Percentiles rank a stretch among this genome's conserved stretches.
These are phyloP conservation scores for Physella acuta DNA, from an alignment of 1,140 invertebrate species.

Conservation along the genomic window DNA sequence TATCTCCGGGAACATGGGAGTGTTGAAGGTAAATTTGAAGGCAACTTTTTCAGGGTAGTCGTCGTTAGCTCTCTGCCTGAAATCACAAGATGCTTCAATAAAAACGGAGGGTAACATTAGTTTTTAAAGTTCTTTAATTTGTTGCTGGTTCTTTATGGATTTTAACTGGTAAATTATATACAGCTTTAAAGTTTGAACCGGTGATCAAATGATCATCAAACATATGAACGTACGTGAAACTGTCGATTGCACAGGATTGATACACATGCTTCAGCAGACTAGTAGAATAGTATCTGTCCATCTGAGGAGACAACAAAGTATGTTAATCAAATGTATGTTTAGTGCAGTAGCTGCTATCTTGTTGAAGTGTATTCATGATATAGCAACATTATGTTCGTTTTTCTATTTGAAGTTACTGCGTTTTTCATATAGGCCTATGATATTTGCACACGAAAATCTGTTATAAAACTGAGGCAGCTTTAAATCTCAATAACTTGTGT, in stretches of 20 bases:
- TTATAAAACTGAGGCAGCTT: too few relatives aligned
- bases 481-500: too few relatives aligned
- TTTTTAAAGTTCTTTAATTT: too few relatives aligned
- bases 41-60: slow-evolving; percentile 1
- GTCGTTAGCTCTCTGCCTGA: neutral
- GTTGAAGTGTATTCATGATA: neutral
- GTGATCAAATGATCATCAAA: too few relatives aligned
- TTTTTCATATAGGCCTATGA: neutral
- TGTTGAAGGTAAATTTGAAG: slow-evolving; percentile 1
- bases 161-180: too few relatives aligned
- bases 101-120: too few relatives aligned
- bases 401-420: neutral
- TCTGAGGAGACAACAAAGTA: too few relatives aligned
- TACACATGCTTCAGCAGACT: neutral
- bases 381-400: neutral
- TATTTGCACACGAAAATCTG: neutral
- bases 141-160: too few relatives aligned
- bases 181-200: too few relatives aligned
- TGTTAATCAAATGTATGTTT: too few relatives aligned
- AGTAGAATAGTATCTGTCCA: neutral
- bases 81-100: neutral
- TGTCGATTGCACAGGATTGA: neutral
- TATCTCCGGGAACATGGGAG: neutral
- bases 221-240: neutral
- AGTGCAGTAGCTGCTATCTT: too few relatives aligned